Evolutionary conservation across 2,797 vertebrate species (phyloP).

Genomic region (Acropternis orthonyx): DNA sequence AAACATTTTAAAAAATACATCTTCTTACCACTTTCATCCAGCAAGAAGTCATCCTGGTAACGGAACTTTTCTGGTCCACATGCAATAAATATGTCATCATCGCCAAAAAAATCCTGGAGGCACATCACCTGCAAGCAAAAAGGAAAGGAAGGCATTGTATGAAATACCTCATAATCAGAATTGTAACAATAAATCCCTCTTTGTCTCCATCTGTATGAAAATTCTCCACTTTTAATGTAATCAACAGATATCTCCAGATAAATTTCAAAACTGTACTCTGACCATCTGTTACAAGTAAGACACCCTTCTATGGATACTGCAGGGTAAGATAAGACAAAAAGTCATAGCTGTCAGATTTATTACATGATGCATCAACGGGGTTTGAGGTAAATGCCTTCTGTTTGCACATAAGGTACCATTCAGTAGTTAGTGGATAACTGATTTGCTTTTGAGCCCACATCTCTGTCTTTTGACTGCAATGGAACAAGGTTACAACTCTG

Average conservation of each 20-base stretch:
- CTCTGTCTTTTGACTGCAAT: background rate
- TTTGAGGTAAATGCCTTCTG: conserved; percentile 52
- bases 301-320: conserved; percentile 31
- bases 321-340: conserved; percentile 44
- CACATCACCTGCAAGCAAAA: conserved; percentile 86
- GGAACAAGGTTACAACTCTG: background rate
- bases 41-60: conserved; percentile 97
- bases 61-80: conserved; percentile 99
- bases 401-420: conserved; percentile 5
- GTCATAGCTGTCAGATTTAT: conserved; percentile 51
- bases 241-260: conserved; percentile 54
- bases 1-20: conserved; percentile 57
- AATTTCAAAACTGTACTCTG: conserved; percentile 55
- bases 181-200: conserved; percentile 3
- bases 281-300: conserved; percentile 67
- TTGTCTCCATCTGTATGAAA: conserved; percentile 38
- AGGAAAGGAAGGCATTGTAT: conserved; percentile 58
- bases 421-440: background rate
- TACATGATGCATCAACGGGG: conserved; percentile 1
- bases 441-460: background rate
- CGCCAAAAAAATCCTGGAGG: conserved; percentile 97
- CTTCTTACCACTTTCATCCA: conserved; percentile 93
- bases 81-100: conserved; percentile 98
- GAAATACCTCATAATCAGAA: conserved; percentile 45
- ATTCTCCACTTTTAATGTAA: conserved; percentile 57